Evolutionary conservation across 1,140 invertebrate genomes (phyloP), one percentile per base, ranked within the genome.

Genomic region (Cecropterus lyciades): DNA sequence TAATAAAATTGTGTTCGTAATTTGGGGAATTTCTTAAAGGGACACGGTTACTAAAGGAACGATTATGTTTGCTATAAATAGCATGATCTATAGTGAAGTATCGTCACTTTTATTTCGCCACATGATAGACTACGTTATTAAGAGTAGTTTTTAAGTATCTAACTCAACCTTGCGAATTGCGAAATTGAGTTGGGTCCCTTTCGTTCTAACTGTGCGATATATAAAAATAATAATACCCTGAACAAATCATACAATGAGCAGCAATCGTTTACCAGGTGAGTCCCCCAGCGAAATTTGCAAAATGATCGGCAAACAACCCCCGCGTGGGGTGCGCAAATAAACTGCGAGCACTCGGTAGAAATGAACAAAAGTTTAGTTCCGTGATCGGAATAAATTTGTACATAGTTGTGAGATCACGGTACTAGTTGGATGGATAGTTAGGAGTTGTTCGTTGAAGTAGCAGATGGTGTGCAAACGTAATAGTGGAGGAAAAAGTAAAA

Each of bases 301-400:
- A n/a, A n/a, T 85, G 77, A 84, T 86, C 82, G 76, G 71, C 82
- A 85, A 86, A 85, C 75, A 65, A 64, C 75, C 75, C 83, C 75
- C 68, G 42, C 49, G 69, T 67, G 65, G 72, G 73, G 70, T 60
- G 51, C 51, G 72, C 69, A 71, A 80, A 79, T 74, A 77, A 57
- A 72, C 70, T 43, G 33, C 43, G 65, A 46, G 63, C 55, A 45
- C 68, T 71, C 67, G 62, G 67, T 65, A 60, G 67, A 78, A 78
- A 72, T 75, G 76, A 79, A 84, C 74, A 82, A 79, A 79, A 82
- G 71, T 75, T 79, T 48, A 57, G 59, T 53, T 62, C 72, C 70
- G 73, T 67, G 70, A 75, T 66, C 51, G 27, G 71, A 75, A 79
- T 79, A 77, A 63, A 70, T 72, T 75, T 68, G 59, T 62, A 46